Evolutionary conservation across 2,113 vertebrate genomes (phyloP).

Genomic region (Tachycineta bicolor): DNA sequence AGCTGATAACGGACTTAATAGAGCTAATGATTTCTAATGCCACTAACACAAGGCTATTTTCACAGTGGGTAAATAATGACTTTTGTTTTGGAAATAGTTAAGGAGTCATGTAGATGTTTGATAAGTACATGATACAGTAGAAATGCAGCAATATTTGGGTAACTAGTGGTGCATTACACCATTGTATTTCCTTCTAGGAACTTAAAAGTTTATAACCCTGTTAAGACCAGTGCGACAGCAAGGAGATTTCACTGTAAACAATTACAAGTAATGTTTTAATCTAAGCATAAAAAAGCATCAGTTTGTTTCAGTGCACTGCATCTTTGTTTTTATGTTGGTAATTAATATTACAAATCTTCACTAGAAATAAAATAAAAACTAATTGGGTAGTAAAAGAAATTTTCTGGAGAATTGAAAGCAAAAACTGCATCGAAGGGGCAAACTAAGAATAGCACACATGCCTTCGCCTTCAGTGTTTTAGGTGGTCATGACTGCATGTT

Average conservation of each 20-base stretch:
- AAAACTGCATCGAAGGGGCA: neutral
- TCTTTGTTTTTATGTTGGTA: constrained; percentile 38
- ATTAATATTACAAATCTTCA: constrained; percentile 42
- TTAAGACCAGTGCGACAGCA: constrained; percentile 23
- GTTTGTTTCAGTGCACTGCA: constrained; percentile 12
- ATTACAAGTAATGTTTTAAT: constrained; percentile 51
- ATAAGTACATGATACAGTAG: constrained; percentile 41
- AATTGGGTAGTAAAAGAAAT: constrained; percentile 38
- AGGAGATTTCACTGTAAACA: constrained; percentile 54
- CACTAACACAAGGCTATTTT: constrained; percentile 61
- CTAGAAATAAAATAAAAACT: constrained; percentile 46
- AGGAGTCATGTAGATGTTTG: constrained; percentile 47
- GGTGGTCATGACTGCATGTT: neutral
- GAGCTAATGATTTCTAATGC: constrained; percentile 61
- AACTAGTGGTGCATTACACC: constrained; percentile 24
- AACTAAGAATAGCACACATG: neutral
- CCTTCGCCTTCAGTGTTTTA: neutral
- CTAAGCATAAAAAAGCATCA: neutral
- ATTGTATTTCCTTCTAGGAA: constrained; percentile 4
- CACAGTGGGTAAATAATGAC: constrained; percentile 70
- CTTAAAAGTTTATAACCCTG: constrained; percentile 51
- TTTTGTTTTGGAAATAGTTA: constrained; percentile 58
- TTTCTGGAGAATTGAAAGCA: neutral
- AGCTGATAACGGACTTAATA: constrained; percentile 43
- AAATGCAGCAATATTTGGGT: constrained; percentile 50